Base-by-base conservation (phyloP, 2,113 vertebrate species). In the Dicerorhinus sumatrensis region DNA sequence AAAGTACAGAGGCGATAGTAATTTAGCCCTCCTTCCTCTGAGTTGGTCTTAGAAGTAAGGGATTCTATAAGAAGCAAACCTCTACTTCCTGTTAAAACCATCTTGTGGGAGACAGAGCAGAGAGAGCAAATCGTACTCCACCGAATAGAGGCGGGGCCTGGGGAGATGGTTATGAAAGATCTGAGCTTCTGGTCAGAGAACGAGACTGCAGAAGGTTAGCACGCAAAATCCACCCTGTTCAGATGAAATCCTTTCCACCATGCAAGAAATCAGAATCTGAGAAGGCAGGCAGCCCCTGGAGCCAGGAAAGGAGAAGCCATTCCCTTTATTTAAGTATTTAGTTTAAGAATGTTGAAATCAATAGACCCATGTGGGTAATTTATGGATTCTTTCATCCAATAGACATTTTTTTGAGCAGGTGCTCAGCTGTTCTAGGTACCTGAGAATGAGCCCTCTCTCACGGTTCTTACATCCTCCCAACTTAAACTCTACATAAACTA, bases 1-100 rank as follows among this genome's bases (percentile, higher is more conserved):
- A 18, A 65, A 93, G 70, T 16, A 39, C 51, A 51, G 48, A 94
- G 76, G 17, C 63, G 7, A 39, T 5, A 63, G 62, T 63, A 91
- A 93, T 91, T 60, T 89, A 73, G 62, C 25, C 82, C 67, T 31
- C 76, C 85, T 67, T 95, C 46, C 76, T 82, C 70, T 33, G n/a
- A 65, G n/a, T 31, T 54, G n/a, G 58, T 84, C 70, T 92, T 80
- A 69, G 42, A 97, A 88, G 54, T 31, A 86, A 90, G 62, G 54
- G 31, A 3, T 88, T 90, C 58, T 51, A 3, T 20, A 83, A 86
- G 69, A 67, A 58, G 12, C n/a, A 42, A 93, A 31, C 20, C 77
- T 42, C 29, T 69, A 1, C 17, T 62, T 72, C 72, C 93, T 63
- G 48, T 72, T 0, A 14, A 5, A 82, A 60, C 21, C 4, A 21